Conservation (phyloP, 2,113 vertebrate species). For the Lipophrys pholis region DNA sequence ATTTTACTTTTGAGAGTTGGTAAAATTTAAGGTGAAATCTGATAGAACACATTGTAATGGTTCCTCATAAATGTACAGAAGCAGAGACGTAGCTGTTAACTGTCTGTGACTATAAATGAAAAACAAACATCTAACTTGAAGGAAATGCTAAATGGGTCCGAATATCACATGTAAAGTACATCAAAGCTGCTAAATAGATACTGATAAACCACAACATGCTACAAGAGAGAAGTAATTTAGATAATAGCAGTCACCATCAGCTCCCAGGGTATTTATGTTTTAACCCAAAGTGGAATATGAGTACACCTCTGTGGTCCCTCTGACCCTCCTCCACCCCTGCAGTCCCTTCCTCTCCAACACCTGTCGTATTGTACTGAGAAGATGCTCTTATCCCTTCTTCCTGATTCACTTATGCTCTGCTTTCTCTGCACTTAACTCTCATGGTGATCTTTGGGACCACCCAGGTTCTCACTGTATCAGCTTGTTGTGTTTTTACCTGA, state of each 20-base stretch:
- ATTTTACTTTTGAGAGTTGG: too few species aligned
- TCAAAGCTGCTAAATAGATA: neutral
- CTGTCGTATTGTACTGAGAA: conserved; percentile 77
- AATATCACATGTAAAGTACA: neutral
- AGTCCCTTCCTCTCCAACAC: conserved; percentile 84
- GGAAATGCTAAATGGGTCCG: too few species aligned
- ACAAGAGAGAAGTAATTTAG: neutral
- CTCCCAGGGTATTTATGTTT: neutral
- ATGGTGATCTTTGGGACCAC: conserved; percentile 63
- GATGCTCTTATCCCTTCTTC: conserved; percentile 90
- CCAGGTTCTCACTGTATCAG: conserved; percentile 53
- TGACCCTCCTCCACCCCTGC: conserved; percentile 80
- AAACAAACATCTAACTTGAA: too few species aligned
- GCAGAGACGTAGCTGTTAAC: too few species aligned
- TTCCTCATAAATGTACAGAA: too few species aligned
- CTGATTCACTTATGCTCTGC: conserved; percentile 85
- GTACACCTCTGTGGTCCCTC: too few species aligned
- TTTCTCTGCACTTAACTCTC: conserved; percentile 71
- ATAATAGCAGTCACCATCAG: neutral
- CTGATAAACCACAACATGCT: conserved; percentile 5
- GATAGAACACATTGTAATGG: too few species aligned
- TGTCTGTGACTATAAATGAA: too few species aligned
- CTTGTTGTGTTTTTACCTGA: conserved; percentile 1
- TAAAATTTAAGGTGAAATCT: too few species aligned
- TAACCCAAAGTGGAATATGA: conserved; percentile 33